Percentiles rank a stretch among this genome's conserved stretches.
These are phyloP conservation scores for Darevskia nairensis DNA, from an alignment of 2,797 vertebrate species.

Conservation along the genomic window DNA sequence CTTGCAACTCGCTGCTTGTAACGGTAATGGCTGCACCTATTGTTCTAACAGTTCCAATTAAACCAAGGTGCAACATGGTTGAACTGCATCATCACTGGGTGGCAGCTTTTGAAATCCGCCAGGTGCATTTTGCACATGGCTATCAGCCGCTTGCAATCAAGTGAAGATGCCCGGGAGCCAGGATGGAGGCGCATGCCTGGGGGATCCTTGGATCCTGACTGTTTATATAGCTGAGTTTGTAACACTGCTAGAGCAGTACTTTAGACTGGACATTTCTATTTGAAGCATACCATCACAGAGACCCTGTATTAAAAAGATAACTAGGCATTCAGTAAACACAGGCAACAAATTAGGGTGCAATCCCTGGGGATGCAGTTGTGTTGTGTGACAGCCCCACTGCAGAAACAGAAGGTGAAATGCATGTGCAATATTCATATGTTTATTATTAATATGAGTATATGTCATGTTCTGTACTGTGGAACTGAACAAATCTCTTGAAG, in stretches of 20 bases:
- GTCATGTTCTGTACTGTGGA: not conserved
- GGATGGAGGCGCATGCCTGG: too few species aligned
- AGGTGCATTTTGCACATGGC: too few species aligned
- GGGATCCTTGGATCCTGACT: too few species aligned
- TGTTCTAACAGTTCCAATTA: not conserved
- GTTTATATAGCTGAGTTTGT: too few species aligned
- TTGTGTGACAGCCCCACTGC: not conserved
- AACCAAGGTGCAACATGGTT: not conserved
- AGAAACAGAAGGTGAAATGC: not conserved
- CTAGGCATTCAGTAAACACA: not conserved
- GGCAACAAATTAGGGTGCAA: not conserved
- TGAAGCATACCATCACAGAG: not conserved
- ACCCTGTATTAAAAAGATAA: not conserved
- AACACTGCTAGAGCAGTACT: too few species aligned
- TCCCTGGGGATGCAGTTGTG: not conserved
- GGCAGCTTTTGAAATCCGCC: too few species aligned
- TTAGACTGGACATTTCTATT: not conserved
- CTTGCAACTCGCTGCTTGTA: not conserved
- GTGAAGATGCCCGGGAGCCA: too few species aligned
- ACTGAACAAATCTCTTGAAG: not conserved
- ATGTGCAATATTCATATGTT: not conserved
- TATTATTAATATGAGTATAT: accelerated
- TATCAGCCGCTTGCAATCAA: too few species aligned
- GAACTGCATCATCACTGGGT: not conserved
- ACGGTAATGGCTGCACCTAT: not conserved